A percentile compares a stretch with the other conserved stretches of the same genome.
These are phyloP conservation scores for Oceanodroma tethys DNA, from an alignment of 2,113 vertebrate species.

Conservation along the genomic window DNA sequence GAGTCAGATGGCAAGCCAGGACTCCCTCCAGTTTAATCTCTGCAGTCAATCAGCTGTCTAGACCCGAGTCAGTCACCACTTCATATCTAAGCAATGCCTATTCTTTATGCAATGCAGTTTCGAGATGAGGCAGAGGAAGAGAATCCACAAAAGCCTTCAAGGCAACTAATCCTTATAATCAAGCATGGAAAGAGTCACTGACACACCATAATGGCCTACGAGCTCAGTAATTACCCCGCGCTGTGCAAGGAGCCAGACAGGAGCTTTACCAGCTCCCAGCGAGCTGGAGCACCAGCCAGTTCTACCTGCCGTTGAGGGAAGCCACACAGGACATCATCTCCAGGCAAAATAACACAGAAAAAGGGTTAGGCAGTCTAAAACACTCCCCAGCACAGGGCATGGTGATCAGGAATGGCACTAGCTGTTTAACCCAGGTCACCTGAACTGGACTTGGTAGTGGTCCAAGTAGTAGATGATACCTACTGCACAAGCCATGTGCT, in stretches of 20 bases:
- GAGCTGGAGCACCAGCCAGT: not conserved
- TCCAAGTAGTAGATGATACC: too few species aligned
- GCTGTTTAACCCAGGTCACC: not conserved
- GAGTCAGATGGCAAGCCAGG: not conserved
- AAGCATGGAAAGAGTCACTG: not conserved
- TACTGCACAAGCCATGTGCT: too few species aligned
- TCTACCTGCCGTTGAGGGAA: not conserved
- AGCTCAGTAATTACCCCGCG: slow-evolving; percentile 16
- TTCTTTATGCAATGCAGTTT: slow-evolving; percentile 31
- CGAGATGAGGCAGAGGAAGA: slow-evolving; percentile 28
- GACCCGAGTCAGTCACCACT: slow-evolving; percentile 14
- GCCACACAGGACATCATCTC: not conserved
- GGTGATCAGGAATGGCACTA: not conserved
- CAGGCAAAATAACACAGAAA: not conserved
- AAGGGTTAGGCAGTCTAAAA: not conserved
- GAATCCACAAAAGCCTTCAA: slow-evolving; percentile 38
- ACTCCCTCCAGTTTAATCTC: slow-evolving; percentile 7
- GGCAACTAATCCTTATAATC: slow-evolving; percentile 32
- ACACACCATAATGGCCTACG: not conserved
- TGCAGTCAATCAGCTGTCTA: slow-evolving; percentile 3
- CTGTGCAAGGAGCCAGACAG: slow-evolving; percentile 4
- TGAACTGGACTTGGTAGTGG: not conserved
- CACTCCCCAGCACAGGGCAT: rapidly evolving
- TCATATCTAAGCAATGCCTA: slow-evolving; percentile 14
- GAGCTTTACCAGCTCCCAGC: not conserved